Base-by-base conservation (phyloP, 2,888 invertebrate genomes). In the Diarsia brunnea region DNA sequence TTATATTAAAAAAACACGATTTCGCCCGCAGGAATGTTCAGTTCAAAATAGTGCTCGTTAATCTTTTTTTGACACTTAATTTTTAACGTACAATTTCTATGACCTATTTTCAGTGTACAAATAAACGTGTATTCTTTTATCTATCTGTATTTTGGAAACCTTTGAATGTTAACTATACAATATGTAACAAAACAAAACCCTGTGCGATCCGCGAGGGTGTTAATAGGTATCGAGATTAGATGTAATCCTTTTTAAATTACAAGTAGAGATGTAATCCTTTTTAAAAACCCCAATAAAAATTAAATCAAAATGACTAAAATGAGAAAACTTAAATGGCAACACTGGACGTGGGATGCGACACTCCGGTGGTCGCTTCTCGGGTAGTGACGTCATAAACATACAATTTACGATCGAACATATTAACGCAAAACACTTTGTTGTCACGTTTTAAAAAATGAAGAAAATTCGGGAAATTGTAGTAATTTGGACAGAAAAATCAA, bases 61-160 rank as follows among this genome's bases (percentile, higher is more conserved):
- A 63, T 73, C 27, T 77, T 77, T 49, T 61, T 67, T 58, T 75
- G n/a, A 77, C 27, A 60, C 27, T 27, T 43, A 43, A 49, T 43
- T 58, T 58, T 45, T 12, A 45, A 69, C 27, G 24, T 21, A 69
- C 21, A 69, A 21, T 45, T 45, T 69, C 16, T 16, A 21, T 63
- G n/a, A n/a, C 14, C 8, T 24, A n/a, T 43, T 63, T 63, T 63
- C 63, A 43, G 8, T n/a, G 58, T 60, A 31, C 4, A 60, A 58
- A 58, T 58, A 27, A 58, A 60, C 27, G 58, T 58, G 16, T 58
- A 16, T 27, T 27, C 27, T 27, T 27, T 16, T 58, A 16, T 16
- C 16, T 27, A 24, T 55, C 24, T 27, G 16, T 58, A 58, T 58
- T 72, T 58, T 24, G 24, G 19, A 55, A 58, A n/a, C n/a, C 14